These are phyloP conservation scores for Galagoides demidoff DNA, from an alignment of 2,797 vertebrate species.

Conservation along the genomic window DNA sequence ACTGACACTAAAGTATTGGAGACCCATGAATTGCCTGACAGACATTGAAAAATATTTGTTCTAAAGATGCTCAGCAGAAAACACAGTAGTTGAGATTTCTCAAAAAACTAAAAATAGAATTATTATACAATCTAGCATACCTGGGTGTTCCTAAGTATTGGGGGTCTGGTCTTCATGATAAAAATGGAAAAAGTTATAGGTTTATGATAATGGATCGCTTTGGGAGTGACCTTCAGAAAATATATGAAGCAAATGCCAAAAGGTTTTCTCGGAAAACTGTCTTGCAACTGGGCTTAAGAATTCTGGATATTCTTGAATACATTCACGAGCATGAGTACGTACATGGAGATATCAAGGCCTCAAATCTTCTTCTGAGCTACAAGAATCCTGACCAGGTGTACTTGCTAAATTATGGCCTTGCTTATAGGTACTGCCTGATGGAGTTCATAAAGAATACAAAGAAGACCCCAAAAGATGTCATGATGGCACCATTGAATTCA, in stretches of 20 bases:
- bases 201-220: slow-evolving; percentile 99
- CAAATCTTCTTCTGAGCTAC: slow-evolving; percentile 95
- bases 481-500: slow-evolving; percentile 98
- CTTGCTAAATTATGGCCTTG: slow-evolving; percentile 97
- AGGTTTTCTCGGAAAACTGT: slow-evolving; percentile 94
- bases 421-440: slow-evolving; percentile 96
- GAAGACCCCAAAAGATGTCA: slow-evolving; percentile 97
- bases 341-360: slow-evolving; percentile 97
- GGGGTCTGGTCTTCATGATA: slow-evolving; percentile 96
- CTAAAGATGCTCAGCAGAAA: neutral
- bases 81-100: neutral
- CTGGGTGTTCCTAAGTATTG: slow-evolving; percentile 97
- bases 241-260: slow-evolving; percentile 92
- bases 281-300: slow-evolving; percentile 93
- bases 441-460: slow-evolving; percentile 94
- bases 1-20: neutral
- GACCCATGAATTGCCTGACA: neutral
- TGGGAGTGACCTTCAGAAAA: slow-evolving; percentile 96
- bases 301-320: slow-evolving; percentile 95
- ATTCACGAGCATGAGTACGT: slow-evolving; percentile 97
- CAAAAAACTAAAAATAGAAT: neutral
- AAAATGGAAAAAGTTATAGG: slow-evolving; percentile 93
- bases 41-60: neutral
- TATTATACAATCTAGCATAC: neutral
- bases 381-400: slow-evolving; percentile 95